Base-by-base conservation (phyloP, 1,140 invertebrate genomes). In the Anthonomus grandis region DNA sequence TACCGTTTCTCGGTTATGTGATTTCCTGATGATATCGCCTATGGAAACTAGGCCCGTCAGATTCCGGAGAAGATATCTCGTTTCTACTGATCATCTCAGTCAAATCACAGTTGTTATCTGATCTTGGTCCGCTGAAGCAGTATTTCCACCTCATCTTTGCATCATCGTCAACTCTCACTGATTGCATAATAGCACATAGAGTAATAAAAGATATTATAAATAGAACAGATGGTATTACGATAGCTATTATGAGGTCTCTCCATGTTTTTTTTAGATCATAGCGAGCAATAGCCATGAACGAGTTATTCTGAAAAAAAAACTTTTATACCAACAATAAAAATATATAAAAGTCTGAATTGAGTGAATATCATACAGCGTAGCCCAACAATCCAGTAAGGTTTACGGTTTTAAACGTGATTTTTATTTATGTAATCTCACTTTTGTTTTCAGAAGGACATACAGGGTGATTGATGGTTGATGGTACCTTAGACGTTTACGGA, bases 141-240 rank as follows among this genome's bases (percentile, higher is more conserved):
- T 84, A 84, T 69, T 90, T 91, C 76, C 91, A 91, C 39, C 89
- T 78, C 87, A 92, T 92, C 73, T 88, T 91, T 9, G 90, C 87
- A 68, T 93, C 90, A 66, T 93, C 89, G 44, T 89, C 89, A 18
- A 92, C 90, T 59, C 86, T 87, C n/a, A 93, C 87, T n/a, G 87
- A 87, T 57, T 81, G 83, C 79, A 93, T 89, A 75, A 93, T 92
- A 53, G 93, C 77, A 70, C 94, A 80, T 48, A 94, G 77, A 27
- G 88, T 87, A 57, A 90, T 75, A 70, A 92, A 92, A 48, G 90
- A 92, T 23, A 93, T 80, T n/a, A 91, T 81, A 69, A 93, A 89
- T 18, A 94, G 73, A 10, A 86, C 81, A 44, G 87, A 86, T 1
- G 91, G 91, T 53, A 93, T 75, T 21, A 86, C 74, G 12, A 89